phyloP scores from a whole-genome alignment of 2,888 invertebrate genomes.

The Lithophane leautieri region DNA sequence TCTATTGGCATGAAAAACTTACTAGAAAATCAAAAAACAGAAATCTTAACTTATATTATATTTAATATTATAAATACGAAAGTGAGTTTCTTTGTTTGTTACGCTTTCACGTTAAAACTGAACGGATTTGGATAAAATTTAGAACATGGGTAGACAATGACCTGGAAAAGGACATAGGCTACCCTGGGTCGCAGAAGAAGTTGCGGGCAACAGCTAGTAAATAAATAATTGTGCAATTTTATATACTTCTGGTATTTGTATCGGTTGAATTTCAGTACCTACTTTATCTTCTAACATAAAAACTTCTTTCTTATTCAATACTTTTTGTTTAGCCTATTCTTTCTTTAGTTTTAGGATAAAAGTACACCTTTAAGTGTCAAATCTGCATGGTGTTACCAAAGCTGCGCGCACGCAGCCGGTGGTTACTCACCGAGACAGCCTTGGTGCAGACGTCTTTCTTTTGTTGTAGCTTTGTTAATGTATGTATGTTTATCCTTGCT shows the following conservation, averaged over 20 bases:
- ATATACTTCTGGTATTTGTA: neutral
- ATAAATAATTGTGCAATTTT: neutral
- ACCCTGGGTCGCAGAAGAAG: too few species aligned
- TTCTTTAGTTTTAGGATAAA: neutral
- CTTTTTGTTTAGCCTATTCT: neutral
- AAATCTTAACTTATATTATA: too few species aligned
- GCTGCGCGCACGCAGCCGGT: slow-evolving; percentile 57
- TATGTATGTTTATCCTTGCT: slow-evolving; percentile 24
- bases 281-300: neutral
- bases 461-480: slow-evolving; percentile 47
- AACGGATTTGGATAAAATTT: too few species aligned
- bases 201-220: too few species aligned
- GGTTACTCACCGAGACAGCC: slow-evolving; percentile 66
- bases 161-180: too few species aligned
- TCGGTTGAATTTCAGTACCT: neutral
- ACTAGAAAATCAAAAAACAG: too few species aligned
- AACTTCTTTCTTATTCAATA: neutral
- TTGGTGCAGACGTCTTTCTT: slow-evolving; percentile 62
- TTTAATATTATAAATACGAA: too few species aligned
- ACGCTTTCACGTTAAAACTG: too few species aligned
- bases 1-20: neutral
- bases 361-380: slow-evolving; percentile 19
- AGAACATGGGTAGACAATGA: too few species aligned
- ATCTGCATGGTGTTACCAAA: slow-evolving; percentile 34
- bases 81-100: too few species aligned